Percentiles rank a stretch among this genome's conserved stretches.
Conservation (phyloP, 1,140 invertebrate genomes). For the Drosophila melanica region DNA sequence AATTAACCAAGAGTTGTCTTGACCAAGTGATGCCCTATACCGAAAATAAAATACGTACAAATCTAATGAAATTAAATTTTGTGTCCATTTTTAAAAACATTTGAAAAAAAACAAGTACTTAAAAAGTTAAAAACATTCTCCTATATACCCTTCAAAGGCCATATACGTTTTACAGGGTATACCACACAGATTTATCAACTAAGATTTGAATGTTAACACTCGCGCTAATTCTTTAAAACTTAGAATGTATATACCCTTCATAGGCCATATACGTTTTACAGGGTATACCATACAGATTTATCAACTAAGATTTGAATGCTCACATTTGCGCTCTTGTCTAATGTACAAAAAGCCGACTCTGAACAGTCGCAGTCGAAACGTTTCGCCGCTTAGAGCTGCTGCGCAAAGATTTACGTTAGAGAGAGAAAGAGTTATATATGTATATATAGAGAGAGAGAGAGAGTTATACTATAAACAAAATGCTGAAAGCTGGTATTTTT, state of each 20-base stretch:
- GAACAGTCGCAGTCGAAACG: conserved; percentile 31
- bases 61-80: not conserved
- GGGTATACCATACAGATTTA: conserved; percentile 22
- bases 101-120: not conserved
- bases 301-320: conserved; percentile 24
- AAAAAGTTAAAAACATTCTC: too few species aligned
- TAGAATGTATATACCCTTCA: not conserved
- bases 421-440: not conserved
- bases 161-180: conserved; percentile 8
- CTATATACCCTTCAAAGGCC: not conserved
- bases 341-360: conserved; percentile 6
- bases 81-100: not conserved
- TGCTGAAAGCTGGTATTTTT: conserved; percentile 15
- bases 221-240: not conserved
- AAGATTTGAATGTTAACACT: conserved; percentile 25
- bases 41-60: not conserved
- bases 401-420: not conserved
- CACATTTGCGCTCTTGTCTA: conserved; percentile 15
- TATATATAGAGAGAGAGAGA: not conserved
- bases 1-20: too few species aligned
- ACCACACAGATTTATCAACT: conserved; percentile 20
- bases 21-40: not conserved
- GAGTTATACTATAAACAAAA: not conserved
- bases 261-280: not conserved
- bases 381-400: not conserved